Evolutionary conservation across 2,888 invertebrate species (phyloP).

Genomic region (Celastrina argiolus): DNA sequence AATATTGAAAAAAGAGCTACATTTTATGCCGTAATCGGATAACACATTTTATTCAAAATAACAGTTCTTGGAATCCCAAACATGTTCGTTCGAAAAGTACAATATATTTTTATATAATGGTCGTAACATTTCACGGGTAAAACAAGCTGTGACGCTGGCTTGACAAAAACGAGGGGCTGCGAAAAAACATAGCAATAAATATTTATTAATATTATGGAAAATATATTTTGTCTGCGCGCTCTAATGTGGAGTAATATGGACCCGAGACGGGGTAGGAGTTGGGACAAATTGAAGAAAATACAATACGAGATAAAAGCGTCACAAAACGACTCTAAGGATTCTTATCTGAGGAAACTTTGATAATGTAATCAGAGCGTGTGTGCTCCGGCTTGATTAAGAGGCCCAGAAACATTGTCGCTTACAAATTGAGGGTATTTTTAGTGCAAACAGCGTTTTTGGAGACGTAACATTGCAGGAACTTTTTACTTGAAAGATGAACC

Average conservation of each 20-base stretch:
- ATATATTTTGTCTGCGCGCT: not conserved
- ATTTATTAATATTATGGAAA: conserved; percentile 17
- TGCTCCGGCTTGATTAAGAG: conserved; percentile 14
- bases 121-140: not conserved
- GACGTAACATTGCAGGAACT: not conserved
- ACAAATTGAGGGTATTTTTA: conserved; percentile 18
- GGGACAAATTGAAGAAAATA: conserved; percentile 20
- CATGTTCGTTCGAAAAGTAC: not conserved
- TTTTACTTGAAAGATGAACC: conserved; percentile 3
- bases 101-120: not conserved
- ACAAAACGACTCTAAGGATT: conserved; percentile 14
- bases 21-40: not conserved
- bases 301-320: conserved; percentile 21
- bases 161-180: not conserved
- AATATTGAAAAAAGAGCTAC: not conserved
- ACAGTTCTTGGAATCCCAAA: not conserved
- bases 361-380: conserved; percentile 19
- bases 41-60: not conserved
- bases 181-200: conserved; percentile 15
- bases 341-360: conserved; percentile 16
- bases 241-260: conserved; percentile 6
- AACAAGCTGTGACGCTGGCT: not conserved
- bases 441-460: conserved; percentile 9
- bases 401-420: conserved; percentile 12
- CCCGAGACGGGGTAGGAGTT: conserved; percentile 1